Evolutionary conservation across 2,113 vertebrate genomes (phyloP).

Genomic region (Ellobius talpinus): DNA sequence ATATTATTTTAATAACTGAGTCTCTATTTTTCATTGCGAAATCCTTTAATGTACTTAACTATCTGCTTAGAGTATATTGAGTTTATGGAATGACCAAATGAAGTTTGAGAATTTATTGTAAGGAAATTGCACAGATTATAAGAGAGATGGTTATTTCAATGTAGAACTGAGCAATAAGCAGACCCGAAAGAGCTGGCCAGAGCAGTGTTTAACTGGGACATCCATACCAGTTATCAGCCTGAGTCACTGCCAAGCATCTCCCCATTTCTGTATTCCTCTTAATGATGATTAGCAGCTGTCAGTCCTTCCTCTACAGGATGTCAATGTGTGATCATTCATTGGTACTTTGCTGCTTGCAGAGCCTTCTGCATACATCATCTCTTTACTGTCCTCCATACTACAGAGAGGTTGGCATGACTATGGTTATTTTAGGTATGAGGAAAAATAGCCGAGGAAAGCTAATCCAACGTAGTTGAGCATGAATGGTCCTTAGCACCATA

Average conservation of each 20-base stretch:
- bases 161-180: conserved; percentile 55
- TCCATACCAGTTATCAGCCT: conserved; percentile 9
- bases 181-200: conserved; percentile 73
- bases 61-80: conserved; percentile 80
- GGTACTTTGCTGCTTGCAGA: neutral
- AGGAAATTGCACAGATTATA: conserved; percentile 80
- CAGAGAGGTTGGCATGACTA: neutral
- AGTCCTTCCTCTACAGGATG: neutral
- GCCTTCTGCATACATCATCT: neutral
- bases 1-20: conserved; percentile 85
- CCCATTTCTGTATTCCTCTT: neutral
- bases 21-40: conserved; percentile 82
- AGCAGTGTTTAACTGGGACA: neutral
- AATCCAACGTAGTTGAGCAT: neutral
- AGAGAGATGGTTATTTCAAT: conserved; percentile 76
- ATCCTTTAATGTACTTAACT: conserved; percentile 86
- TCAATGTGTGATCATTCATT: neutral
- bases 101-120: conserved; percentile 83
- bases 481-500: too few species aligned
- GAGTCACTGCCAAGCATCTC: conserved; percentile 7
- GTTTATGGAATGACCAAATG: conserved; percentile 82
- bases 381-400: neutral
- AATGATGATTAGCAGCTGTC: conserved; percentile 40
- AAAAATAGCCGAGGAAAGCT: too few species aligned
- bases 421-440: neutral